Conservation (phyloP, 1,140 invertebrate species). For the Prorops nasuta region DNA sequence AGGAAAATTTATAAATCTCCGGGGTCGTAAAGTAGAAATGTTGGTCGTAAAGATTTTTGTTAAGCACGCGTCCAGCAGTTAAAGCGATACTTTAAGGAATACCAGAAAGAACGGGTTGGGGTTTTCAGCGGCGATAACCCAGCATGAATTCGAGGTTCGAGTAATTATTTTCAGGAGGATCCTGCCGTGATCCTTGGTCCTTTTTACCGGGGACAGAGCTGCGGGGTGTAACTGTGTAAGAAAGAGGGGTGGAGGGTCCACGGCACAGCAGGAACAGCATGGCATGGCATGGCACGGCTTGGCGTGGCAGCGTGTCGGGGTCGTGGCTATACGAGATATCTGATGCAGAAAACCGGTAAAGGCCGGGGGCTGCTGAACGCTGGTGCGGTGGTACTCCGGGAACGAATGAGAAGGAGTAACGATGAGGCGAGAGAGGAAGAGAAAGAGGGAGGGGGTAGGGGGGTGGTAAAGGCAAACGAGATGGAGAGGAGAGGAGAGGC, state of each 20-base stretch:
- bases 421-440: constrained; percentile 20
- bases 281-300: no score
- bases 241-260: not conserved
- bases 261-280: no score
- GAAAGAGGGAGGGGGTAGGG: constrained; percentile 5
- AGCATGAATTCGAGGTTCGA: constrained; percentile 9
- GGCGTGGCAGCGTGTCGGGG: constrained; percentile 23
- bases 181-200: not conserved
- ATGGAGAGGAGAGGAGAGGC: constrained; percentile 22
- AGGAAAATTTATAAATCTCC: no score
- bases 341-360: constrained; percentile 55
- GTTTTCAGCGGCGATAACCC: constrained; percentile 19
- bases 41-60: no score
- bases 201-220: constrained; percentile 1
- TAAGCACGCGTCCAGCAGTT: no score
- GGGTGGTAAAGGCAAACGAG: constrained; percentile 2
- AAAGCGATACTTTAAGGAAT: no score
- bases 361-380: constrained; percentile 22
- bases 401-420: not conserved
- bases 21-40: no score
- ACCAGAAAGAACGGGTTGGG: no score
- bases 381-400: no score
- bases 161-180: constrained; percentile 18
- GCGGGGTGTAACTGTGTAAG: constrained; percentile 7
- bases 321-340: constrained; percentile 50